Conservation (phyloP, 2,797 vertebrate species). For the Oryzias sinensis region DNA sequence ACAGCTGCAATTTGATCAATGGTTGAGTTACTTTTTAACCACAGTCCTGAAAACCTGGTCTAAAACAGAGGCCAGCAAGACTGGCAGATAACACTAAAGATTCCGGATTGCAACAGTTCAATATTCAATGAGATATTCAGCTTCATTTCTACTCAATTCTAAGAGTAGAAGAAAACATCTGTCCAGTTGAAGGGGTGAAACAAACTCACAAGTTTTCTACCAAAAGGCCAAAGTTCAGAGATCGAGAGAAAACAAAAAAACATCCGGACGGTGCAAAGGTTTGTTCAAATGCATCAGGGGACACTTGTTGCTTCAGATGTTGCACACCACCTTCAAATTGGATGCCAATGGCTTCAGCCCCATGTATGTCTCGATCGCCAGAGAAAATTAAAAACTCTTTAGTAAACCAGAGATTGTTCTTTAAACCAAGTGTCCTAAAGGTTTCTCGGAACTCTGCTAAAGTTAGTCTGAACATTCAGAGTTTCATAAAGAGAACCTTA, state of each 20-base stretch:
- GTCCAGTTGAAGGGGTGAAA: slow-evolving; percentile 3
- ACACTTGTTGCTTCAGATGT: neutral
- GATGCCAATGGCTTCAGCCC: neutral
- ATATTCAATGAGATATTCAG: too few relatives aligned
- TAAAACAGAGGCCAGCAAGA: slow-evolving; percentile 6
- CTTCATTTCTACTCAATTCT: neutral
- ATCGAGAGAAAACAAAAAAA: slow-evolving; percentile 22
- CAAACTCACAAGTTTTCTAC: slow-evolving; percentile 36
- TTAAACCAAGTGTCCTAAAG: too few relatives aligned
- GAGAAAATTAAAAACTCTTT: too few relatives aligned
- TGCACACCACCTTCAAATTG: too few relatives aligned
- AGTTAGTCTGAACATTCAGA: too few relatives aligned
- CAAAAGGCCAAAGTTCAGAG: slow-evolving; percentile 50
- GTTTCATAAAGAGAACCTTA: too few relatives aligned
- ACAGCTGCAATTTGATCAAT: slow-evolving; percentile 52
- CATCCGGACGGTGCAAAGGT: slow-evolving; percentile 2
- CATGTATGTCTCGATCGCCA: too few relatives aligned
- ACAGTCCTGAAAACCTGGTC: slow-evolving; percentile 35
- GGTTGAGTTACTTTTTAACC: slow-evolving; percentile 69
- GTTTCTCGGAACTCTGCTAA: too few relatives aligned
- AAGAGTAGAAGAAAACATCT: slow-evolving; percentile 15
- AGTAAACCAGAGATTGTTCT: too few relatives aligned
- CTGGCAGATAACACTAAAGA: too few relatives aligned
- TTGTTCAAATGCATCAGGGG: slow-evolving; percentile 1
- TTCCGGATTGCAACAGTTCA: too few relatives aligned